phyloP scores from a whole-genome alignment of 2,113 vertebrate genomes.

The Motacilla tschutschensis region DNA sequence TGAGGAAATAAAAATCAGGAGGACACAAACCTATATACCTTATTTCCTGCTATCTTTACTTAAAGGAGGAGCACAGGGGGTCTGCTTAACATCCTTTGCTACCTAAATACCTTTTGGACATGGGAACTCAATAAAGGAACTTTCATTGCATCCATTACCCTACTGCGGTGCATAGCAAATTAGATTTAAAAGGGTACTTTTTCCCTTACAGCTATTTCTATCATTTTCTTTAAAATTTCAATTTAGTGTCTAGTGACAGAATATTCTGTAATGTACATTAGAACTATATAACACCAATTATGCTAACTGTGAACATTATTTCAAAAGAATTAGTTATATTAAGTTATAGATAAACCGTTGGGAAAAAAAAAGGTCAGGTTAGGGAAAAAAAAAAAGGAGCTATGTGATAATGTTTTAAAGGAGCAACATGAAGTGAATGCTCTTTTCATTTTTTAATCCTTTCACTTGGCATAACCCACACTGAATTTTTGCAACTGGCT shows the following conservation, averaged over 20 bases:
- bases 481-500: conserved; percentile 15
- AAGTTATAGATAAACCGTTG: conserved; percentile 78
- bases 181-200: conserved; percentile 95
- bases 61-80: conserved; percentile 75
- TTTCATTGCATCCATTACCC: conserved; percentile 89
- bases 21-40: conserved; percentile 79
- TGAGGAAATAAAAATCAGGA: conserved; percentile 79
- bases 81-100: conserved; percentile 81
- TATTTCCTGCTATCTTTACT: conserved; percentile 81
- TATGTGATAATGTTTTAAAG: conserved; percentile 58
- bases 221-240: conserved; percentile 93
- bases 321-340: conserved; percentile 88
- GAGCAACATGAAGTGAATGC: conserved; percentile 53
- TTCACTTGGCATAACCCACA: conserved; percentile 45
- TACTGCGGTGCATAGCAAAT: conserved; percentile 96
- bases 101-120: conserved; percentile 91
- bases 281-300: conserved; percentile 90
- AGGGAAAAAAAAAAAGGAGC: conserved; percentile 25
- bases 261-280: conserved; percentile 85
- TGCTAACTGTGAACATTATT: conserved; percentile 82
- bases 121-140: conserved; percentile 85
- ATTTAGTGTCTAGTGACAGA: conserved; percentile 90
- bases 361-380: conserved; percentile 73
- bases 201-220: conserved; percentile 87
- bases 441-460: conserved; percentile 47